These are phyloP conservation scores for Watsonalla binaria DNA, from an alignment of 2,888 invertebrate species.

Conservation along the genomic window DNA sequence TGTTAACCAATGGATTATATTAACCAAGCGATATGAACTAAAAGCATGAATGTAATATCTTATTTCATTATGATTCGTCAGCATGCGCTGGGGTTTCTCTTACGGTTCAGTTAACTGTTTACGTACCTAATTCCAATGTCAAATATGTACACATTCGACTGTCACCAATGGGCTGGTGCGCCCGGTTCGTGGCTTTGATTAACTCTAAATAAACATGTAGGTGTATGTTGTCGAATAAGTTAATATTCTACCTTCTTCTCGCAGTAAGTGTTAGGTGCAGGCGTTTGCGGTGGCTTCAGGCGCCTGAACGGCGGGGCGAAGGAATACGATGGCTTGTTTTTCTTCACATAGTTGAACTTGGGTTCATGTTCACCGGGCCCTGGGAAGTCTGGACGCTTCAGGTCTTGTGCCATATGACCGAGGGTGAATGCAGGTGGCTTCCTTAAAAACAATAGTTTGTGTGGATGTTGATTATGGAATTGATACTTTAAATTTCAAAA, in stretches of 20 bases:
- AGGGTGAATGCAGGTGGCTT: constrained; percentile 47
- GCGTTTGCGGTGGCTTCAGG: constrained; percentile 22
- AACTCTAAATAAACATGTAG: constrained; percentile 10
- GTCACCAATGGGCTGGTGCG: constrained; percentile 1
- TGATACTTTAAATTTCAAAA: too few relatives aligned
- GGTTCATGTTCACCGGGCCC: constrained; percentile 58
- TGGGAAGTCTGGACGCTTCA: constrained; percentile 27
- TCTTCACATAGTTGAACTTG: constrained; percentile 42
- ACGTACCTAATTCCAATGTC: background rate
- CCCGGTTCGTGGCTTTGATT: constrained; percentile 8
- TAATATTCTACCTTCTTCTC: constrained; percentile 51
- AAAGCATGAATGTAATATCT: too few relatives aligned
- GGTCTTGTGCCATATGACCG: constrained; percentile 18
- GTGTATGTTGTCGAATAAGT: background rate
- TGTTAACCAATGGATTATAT: too few relatives aligned
- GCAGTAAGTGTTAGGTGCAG: constrained; percentile 59
- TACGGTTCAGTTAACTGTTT: too few relatives aligned
- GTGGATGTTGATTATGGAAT: too few relatives aligned
- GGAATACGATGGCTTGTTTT: constrained; percentile 46
- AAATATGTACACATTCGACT: constrained; percentile 12
- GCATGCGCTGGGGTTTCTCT: too few relatives aligned
- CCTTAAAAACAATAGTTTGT: too few relatives aligned
- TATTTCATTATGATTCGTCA: too few relatives aligned
- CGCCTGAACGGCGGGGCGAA: constrained; percentile 40
- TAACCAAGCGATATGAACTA: too few relatives aligned